Conservation (phyloP, 2,888 invertebrate species). For the Euclidia mi region DNA sequence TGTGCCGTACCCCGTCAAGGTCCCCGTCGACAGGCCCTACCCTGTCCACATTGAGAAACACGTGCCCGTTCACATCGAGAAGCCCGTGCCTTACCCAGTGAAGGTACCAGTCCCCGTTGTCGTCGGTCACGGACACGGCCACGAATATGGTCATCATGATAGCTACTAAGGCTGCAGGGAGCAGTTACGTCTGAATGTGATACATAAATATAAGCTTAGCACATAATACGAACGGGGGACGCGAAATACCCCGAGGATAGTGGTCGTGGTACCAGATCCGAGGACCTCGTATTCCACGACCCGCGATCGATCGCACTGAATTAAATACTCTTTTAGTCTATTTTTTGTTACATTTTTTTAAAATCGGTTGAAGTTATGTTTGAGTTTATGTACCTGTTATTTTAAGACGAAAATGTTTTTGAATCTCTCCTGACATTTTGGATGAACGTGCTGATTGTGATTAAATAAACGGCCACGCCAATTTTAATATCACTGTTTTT, state of each 20-base stretch:
- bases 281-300: conserved; percentile 66
- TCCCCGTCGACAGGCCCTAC: conserved; percentile 91
- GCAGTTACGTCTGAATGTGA: conserved; percentile 87
- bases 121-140: conserved; percentile 83
- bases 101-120: conserved; percentile 90
- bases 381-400: conserved; percentile 90
- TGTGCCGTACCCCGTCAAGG: conserved; percentile 92
- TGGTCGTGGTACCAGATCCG: conserved; percentile 66
- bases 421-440: conserved; percentile 38
- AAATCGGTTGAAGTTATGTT: conserved; percentile 82
- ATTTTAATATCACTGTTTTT: conserved; percentile 64
- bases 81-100: conserved; percentile 91
- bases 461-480: conserved; percentile 57
- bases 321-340: conserved; percentile 78
- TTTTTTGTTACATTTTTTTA: conserved; percentile 78
- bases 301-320: conserved; percentile 79
- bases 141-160: conserved; percentile 87
- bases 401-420: conserved; percentile 62
- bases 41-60: conserved; percentile 92
- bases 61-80: conserved; percentile 91
- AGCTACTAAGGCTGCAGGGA: conserved; percentile 90
- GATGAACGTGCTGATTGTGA: conserved; percentile 65
- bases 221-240: conserved; percentile 76
- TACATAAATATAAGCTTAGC: conserved; percentile 88
- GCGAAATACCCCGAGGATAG: conserved; percentile 75